A percentile compares a stretch with the other conserved stretches of the same genome.
These are phyloP conservation scores for Nyctalus aviator DNA, from an alignment of 2,797 vertebrate species.

Conservation along the genomic window DNA sequence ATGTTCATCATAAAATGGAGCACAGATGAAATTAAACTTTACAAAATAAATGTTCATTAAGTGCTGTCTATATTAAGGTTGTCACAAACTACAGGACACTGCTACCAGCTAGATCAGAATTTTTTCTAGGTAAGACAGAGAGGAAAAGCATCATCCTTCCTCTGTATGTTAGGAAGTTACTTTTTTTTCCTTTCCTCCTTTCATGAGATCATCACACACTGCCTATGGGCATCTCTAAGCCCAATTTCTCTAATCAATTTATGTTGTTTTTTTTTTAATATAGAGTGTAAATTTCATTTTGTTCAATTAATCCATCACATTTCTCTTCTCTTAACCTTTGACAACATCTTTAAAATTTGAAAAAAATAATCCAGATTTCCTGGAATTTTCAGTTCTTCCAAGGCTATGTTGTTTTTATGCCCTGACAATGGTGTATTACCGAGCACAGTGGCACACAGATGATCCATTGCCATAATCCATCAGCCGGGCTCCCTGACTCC, in stretches of 20 bases:
- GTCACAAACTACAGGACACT: not conserved
- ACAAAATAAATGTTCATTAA: not conserved
- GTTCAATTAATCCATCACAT: not conserved
- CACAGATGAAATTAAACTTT: conserved; percentile 1
- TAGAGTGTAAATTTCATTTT: not conserved
- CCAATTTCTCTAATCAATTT: not conserved
- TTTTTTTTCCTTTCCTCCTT: not conserved
- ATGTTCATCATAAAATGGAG: not conserved
- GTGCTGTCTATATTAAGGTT: not conserved
- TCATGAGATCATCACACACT: not conserved
- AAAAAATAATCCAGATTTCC: not conserved
- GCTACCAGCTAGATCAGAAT: not conserved
- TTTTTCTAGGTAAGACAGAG: not conserved
- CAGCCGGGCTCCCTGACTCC: not conserved
- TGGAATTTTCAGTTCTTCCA: not conserved
- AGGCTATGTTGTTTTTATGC: not conserved
- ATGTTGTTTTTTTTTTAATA: conserved; percentile 12
- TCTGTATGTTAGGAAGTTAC: not conserved
- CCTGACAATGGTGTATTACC: not conserved
- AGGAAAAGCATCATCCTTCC: not conserved
- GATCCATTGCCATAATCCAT: not conserved
- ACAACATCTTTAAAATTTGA: not conserved
- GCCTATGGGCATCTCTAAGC: not conserved
- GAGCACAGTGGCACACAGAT: not conserved
- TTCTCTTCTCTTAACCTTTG: conserved; percentile 29